Percentiles rank a stretch among this genome's conserved stretches.
These are phyloP conservation scores for Mesorhabditis spiculigera DNA, from an alignment of 2,888 invertebrate genomes.

Conservation along the genomic window DNA sequence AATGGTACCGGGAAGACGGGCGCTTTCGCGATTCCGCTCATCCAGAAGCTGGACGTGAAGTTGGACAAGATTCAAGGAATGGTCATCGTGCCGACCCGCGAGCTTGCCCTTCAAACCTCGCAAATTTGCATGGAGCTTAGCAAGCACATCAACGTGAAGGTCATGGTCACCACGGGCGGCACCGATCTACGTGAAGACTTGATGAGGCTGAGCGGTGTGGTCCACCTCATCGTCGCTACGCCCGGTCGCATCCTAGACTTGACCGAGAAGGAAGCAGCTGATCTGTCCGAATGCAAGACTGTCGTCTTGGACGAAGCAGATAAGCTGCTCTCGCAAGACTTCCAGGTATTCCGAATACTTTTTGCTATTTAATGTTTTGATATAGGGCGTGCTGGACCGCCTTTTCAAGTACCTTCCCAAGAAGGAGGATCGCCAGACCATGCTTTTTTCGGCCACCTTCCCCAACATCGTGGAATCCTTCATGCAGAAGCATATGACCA, in stretches of 20 bases:
- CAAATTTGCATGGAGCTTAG: slow-evolving; percentile 98
- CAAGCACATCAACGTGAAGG: slow-evolving; percentile 89
- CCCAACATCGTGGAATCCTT: slow-evolving; percentile 96
- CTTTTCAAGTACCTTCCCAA: slow-evolving; percentile 87
- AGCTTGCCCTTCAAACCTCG: slow-evolving; percentile 96
- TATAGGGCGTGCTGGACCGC: slow-evolving; percentile 88
- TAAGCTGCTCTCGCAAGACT: slow-evolving; percentile 96
- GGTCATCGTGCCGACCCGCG: slow-evolving; percentile 96
- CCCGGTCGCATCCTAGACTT: slow-evolving; percentile 98
- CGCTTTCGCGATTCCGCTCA: slow-evolving; percentile 95
- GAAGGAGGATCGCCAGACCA: slow-evolving; percentile 88
- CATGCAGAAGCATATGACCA: slow-evolving; percentile 91
- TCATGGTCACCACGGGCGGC: slow-evolving; percentile 98
- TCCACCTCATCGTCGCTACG: slow-evolving; percentile 94
- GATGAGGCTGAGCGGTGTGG: slow-evolving; percentile 95
- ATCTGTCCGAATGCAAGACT: slow-evolving; percentile 92
- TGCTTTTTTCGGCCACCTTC: slow-evolving; percentile 97
- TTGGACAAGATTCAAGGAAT: slow-evolving; percentile 89
- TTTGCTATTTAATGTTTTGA: background rate
- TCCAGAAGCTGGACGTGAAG: slow-evolving; percentile 77
- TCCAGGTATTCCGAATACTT: slow-evolving; percentile 68
- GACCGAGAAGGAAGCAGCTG: slow-evolving; percentile 92
- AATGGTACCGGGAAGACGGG: slow-evolving; percentile 99
- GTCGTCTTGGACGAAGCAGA: slow-evolving; percentile 98
- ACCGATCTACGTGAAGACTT: slow-evolving; percentile 90